phyloP scores from a whole-genome alignment of 1,140 invertebrate species.

The Heliconius himera region DNA sequence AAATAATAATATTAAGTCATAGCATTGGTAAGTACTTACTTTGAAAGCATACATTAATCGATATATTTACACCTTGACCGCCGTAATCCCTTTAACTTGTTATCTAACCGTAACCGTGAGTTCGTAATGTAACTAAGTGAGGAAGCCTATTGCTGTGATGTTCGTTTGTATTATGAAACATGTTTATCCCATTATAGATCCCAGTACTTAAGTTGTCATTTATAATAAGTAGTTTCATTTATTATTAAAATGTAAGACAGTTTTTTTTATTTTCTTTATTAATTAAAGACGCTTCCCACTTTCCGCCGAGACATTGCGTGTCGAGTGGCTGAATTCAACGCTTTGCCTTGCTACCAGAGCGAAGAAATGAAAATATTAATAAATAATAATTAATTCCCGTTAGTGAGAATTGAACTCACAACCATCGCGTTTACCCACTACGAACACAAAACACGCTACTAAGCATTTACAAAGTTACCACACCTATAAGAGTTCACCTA shows the following conservation, averaged over 20 bases:
- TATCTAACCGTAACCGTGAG: background rate
- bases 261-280: background rate
- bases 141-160: background rate
- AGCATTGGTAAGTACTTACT: background rate
- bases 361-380: too few relatives aligned
- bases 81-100: background rate
- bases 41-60: background rate
- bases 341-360: too few relatives aligned
- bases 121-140: background rate
- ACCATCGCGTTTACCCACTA: too few relatives aligned
- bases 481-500: background rate
- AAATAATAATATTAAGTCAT: background rate
- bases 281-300: too few relatives aligned
- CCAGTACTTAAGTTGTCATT: background rate
- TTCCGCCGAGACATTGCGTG: too few relatives aligned
- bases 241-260: too few relatives aligned
- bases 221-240: background rate
- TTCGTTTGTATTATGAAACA: slow-evolving; percentile 5
- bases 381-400: too few relatives aligned
- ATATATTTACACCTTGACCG: slow-evolving; percentile 1
- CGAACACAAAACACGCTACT: too few relatives aligned
- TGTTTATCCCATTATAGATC: background rate
- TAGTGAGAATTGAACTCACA: too few relatives aligned
- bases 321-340: too few relatives aligned
- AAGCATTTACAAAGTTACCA: background rate